Base-by-base conservation (phyloP, 30 jellyfish, hydroid and myxozoan species). In the Phacellophora camtschatica region DNA sequence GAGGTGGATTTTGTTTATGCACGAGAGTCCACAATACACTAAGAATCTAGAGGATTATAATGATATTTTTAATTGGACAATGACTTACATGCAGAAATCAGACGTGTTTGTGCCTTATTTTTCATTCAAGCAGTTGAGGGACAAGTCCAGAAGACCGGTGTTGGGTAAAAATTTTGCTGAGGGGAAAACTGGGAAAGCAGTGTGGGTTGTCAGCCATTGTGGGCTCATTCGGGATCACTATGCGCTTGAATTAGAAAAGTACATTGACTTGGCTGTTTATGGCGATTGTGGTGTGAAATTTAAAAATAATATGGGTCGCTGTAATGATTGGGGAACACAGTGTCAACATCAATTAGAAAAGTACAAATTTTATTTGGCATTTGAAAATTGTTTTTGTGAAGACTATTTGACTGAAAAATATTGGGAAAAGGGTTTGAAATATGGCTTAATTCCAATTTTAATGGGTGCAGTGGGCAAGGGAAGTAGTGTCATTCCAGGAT, bases 341-440 rank as follows among this genome's bases (percentile, higher is more conserved):
- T 93, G 99, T 59, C 89, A 46, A 74, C 79, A 74, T 30, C 89
- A 76, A 57, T 25, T 94, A 2, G 63, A 53, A 43, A 64, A 53
- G 11, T 93, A 93, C 74, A 86, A 87, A 66, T 93, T 93, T 76
- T 93, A 93, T 62, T 55, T 93, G 25, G 55, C 99, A 66, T 93
- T 93, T 67, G 99, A 93, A 67, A 93, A 93, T 20, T 74, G 90
- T 46, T 93, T 93, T 79, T 93, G 99, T 63, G 92, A 93, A 56
- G 99, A 93, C 58, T 93, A 93, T 80, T 75, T 93, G 27, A 93
- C 99, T 28, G 99, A 93, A 58, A 93, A 93, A 41, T 93, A 86
- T 66, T 93, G 91, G 94, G 91, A 93, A 24, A 70, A 69, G 36
- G 97, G 99, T 5, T 34, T 93, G 59, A 66, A 27, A 41, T 86